phyloP scores from a whole-genome alignment of 35 echinoderm and acorn worm genomes.

The Apostichopus japonicus region DNA sequence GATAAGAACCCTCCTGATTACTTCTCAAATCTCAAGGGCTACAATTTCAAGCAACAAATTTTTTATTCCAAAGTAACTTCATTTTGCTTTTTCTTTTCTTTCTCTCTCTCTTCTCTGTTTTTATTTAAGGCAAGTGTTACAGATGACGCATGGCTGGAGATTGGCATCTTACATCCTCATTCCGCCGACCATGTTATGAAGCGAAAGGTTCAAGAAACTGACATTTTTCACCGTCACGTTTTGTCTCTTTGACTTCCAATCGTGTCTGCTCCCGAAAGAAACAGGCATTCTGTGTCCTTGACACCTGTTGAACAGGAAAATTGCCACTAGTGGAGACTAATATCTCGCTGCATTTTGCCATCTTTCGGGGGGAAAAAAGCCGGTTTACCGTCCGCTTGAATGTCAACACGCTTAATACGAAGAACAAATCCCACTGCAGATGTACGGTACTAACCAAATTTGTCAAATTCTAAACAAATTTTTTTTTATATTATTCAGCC shows the following conservation, averaged over 20 bases:
- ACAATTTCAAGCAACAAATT: constrained; percentile 43
- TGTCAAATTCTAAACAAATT: too few relatives aligned
- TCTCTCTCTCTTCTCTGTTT: background rate
- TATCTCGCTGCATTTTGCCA: too few relatives aligned
- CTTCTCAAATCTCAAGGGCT: constrained; percentile 52
- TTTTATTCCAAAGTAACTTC: constrained; percentile 39
- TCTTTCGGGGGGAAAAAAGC: too few relatives aligned
- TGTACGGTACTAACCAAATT: too few relatives aligned
- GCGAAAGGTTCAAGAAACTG: background rate
- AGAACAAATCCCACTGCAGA: too few relatives aligned
- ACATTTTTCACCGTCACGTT: background rate
- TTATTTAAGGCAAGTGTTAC: background rate
- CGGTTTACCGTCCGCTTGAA: too few relatives aligned
- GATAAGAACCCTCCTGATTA: constrained; percentile 51
- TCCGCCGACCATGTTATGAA: background rate
- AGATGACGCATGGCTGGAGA: constrained; percentile 17
- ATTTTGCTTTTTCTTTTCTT: background rate
- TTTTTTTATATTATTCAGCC: too few relatives aligned
- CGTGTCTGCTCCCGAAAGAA: background rate
- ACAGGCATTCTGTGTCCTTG: background rate
- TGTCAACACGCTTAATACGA: too few relatives aligned
- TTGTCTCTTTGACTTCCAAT: background rate
- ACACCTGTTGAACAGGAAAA: constrained; percentile 10
- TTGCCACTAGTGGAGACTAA: background rate
- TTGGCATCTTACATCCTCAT: constrained; percentile 25